phyloP scores from a whole-genome alignment of 2,888 invertebrate genomes.

The Pelosia muscerda region DNA sequence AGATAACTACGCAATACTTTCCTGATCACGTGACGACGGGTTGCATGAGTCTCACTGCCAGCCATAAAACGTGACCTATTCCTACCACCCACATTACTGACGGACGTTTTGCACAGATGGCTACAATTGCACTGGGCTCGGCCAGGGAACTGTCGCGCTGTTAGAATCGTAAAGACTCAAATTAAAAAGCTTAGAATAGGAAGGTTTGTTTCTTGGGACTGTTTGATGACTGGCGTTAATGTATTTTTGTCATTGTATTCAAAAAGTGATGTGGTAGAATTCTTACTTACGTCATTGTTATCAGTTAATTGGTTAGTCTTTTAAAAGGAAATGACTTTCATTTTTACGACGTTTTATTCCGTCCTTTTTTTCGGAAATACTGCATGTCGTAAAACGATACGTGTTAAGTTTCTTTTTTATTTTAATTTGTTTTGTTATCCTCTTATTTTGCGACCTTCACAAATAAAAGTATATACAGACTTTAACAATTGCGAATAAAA shows the following conservation, averaged over 20 bases:
- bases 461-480: neutral
- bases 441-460: neutral
- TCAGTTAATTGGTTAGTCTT: neutral
- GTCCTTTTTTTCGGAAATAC: neutral
- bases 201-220: neutral
- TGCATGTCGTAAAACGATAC: neutral
- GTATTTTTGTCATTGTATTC: neutral
- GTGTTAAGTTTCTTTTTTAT: neutral
- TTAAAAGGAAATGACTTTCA: neutral
- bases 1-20: slow-evolving; percentile 18
- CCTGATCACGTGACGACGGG: slow-evolving; percentile 21
- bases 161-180: neutral
- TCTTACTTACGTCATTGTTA: neutral
- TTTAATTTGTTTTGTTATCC: neutral
- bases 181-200: neutral
- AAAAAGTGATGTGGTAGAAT: neutral
- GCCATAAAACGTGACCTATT: slow-evolving; percentile 23
- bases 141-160: neutral
- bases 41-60: slow-evolving; percentile 15
- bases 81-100: slow-evolving; percentile 14
- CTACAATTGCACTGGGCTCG: neutral
- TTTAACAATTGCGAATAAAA: neutral
- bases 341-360: neutral
- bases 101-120: slow-evolving; percentile 11
- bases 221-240: neutral